These are phyloP conservation scores for Opisthograptis luteolata DNA, from an alignment of 2,888 invertebrate genomes.

Conservation along the genomic window DNA sequence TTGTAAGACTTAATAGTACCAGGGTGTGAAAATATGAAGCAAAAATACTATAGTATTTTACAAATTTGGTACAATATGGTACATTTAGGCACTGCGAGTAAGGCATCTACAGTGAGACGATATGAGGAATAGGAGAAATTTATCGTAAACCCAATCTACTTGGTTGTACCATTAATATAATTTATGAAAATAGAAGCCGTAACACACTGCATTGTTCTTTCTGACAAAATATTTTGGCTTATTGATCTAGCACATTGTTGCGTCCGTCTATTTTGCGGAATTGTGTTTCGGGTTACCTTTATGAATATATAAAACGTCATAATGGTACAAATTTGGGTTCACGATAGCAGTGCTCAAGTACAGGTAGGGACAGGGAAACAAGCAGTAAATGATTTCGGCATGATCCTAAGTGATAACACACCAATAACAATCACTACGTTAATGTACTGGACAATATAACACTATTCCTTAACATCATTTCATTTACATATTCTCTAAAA, in stretches of 20 bases:
- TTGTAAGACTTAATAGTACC: conserved; percentile 67
- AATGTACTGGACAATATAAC: conserved; percentile 44
- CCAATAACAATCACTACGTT: conserved; percentile 31
- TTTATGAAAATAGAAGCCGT: too few relatives aligned
- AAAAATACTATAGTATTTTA: conserved; percentile 73
- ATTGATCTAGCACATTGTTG: too few relatives aligned
- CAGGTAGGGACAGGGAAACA: conserved; percentile 19
- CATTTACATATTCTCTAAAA: conserved; percentile 66
- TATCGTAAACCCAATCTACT: conserved; percentile 27
- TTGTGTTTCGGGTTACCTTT: too few relatives aligned
- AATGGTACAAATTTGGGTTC: conserved; percentile 7
- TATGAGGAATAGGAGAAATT: conserved; percentile 60
- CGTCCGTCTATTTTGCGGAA: too few relatives aligned
- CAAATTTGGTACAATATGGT: conserved; percentile 81
- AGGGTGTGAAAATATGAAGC: conserved; percentile 72
- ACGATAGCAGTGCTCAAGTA: conserved; percentile 22
- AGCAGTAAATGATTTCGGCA: conserved; percentile 28
- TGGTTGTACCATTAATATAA: not conserved
- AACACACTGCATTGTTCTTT: too few relatives aligned
- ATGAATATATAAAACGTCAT: too few relatives aligned
- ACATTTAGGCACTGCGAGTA: conserved; percentile 91
- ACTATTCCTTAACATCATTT: conserved; percentile 36
- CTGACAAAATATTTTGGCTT: too few relatives aligned
- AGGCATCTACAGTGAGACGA: conserved; percentile 92
- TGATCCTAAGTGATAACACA: conserved; percentile 37